A percentile compares a stretch with the other conserved stretches of the same genome.
phyloP scores from a whole-genome alignment of 2,113 vertebrate species.

The Neoarius graeffei region DNA sequence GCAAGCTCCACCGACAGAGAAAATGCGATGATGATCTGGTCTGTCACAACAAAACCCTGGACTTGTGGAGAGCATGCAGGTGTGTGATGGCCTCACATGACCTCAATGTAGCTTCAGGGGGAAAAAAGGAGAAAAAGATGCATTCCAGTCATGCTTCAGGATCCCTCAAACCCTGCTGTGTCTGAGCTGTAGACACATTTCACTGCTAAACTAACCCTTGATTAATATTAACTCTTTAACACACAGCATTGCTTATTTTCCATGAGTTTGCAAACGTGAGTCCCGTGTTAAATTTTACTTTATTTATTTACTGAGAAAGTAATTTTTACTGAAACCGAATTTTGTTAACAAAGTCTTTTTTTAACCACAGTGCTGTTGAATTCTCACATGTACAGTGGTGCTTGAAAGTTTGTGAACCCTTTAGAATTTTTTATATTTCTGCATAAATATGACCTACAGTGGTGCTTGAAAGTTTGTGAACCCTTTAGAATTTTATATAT shows the following conservation, averaged over 20 bases:
- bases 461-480: too few species aligned
- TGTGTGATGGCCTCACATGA: slow-evolving; percentile 46
- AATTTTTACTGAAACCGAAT: background rate
- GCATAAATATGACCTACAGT: too few species aligned
- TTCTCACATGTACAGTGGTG: background rate
- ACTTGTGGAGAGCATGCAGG: slow-evolving; percentile 42
- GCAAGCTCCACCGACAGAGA: slow-evolving; percentile 34
- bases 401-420: too few species aligned
- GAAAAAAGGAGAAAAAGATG: background rate
- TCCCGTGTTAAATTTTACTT: background rate
- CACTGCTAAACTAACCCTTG: background rate
- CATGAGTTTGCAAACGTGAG: background rate
- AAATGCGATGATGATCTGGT: slow-evolving; percentile 31
- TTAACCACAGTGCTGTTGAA: background rate
- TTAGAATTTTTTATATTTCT: too few species aligned
- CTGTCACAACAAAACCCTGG: slow-evolving; percentile 51
- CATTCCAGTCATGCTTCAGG: slow-evolving; percentile 16
- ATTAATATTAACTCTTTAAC: background rate
- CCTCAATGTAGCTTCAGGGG: slow-evolving; percentile 16
- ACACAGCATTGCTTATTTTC: background rate
- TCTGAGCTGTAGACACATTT: slow-evolving; percentile 14
- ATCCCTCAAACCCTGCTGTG: background rate
- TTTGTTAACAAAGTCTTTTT: background rate
- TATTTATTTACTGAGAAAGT: background rate
- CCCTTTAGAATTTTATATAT: too few species aligned